phyloP scores from a whole-genome alignment of 53 echinoderm and acorn worm species.

The Echinometra lucunter region DNA sequence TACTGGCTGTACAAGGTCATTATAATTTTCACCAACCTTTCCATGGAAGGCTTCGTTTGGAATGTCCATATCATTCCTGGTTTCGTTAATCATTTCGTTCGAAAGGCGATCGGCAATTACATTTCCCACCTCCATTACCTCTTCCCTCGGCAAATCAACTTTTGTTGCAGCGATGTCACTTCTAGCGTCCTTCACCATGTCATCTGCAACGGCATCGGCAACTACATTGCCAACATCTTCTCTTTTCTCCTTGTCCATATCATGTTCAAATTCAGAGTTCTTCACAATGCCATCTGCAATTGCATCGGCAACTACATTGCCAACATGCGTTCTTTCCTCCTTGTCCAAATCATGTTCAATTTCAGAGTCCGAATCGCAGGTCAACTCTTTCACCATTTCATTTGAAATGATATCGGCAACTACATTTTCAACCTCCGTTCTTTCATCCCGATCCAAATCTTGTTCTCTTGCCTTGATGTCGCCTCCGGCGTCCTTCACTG shows the following conservation, averaged over 20 bases:
- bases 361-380: neutral
- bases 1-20: neutral
- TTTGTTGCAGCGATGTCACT: neutral
- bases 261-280: neutral
- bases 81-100: slow-evolving; percentile 27
- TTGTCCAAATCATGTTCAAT: neutral
- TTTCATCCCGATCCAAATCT: neutral
- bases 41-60: neutral
- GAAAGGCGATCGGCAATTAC: slow-evolving; percentile 13
- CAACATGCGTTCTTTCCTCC: neutral
- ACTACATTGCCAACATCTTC: neutral
- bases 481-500: slow-evolving; percentile 63
- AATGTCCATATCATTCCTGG: neutral
- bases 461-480: slow-evolving; percentile 46
- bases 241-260: neutral
- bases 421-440: neutral
- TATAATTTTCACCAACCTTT: neutral
- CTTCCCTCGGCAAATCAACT: neutral
- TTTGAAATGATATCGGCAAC: neutral
- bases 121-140: neutral
- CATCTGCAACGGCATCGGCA: neutral
- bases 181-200: neutral
- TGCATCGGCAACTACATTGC: slow-evolving; percentile 40
- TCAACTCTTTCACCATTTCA: slow-evolving; percentile 23
- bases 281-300: slow-evolving; percentile 12